These are phyloP conservation scores for Musca vetustissima DNA, from an alignment of 1,140 invertebrate species.

Conservation along the genomic window DNA sequence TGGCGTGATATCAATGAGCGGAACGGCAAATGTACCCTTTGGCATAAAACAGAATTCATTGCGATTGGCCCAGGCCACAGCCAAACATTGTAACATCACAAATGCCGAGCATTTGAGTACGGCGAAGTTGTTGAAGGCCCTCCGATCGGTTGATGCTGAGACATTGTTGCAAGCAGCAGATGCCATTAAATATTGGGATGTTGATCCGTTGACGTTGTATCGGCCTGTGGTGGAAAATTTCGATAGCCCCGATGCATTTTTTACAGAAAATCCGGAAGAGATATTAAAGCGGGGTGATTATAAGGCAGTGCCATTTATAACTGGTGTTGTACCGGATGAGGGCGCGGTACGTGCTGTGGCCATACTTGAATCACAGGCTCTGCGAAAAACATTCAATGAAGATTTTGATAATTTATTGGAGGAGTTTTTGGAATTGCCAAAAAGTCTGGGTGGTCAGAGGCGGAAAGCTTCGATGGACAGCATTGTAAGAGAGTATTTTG, in stretches of 20 bases:
- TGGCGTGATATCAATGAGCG: slow-evolving; percentile 61
- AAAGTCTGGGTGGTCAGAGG: slow-evolving; percentile 6
- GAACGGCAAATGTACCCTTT: slow-evolving; percentile 65
- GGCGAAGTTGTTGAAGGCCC: slow-evolving; percentile 42
- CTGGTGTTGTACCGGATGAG: slow-evolving; percentile 54
- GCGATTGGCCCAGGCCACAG: slow-evolving; percentile 45
- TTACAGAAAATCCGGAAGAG: slow-evolving; percentile 49
- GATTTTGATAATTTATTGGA: slow-evolving; percentile 43
- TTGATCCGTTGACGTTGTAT: slow-evolving; percentile 56
- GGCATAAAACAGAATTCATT: slow-evolving; percentile 59
- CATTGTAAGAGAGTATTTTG: slow-evolving; percentile 43
- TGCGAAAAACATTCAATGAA: slow-evolving; percentile 46
- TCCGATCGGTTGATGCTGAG: slow-evolving; percentile 47
- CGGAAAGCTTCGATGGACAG: slow-evolving; percentile 30
- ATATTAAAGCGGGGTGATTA: slow-evolving; percentile 46
- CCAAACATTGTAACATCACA: slow-evolving; percentile 37
- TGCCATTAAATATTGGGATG: slow-evolving; percentile 52
- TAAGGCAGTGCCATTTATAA: slow-evolving; percentile 53
- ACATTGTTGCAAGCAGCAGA: slow-evolving; percentile 48
- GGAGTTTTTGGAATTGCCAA: slow-evolving; percentile 45
- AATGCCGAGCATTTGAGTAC: slow-evolving; percentile 35
- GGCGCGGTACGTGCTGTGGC: slow-evolving; percentile 55
- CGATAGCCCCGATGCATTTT: slow-evolving; percentile 42
- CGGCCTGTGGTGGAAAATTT: slow-evolving; percentile 54
- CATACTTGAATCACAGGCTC: slow-evolving; percentile 45